These are phyloP conservation scores for Prionailurus viverrinus DNA, from an alignment of 2,113 vertebrate species.

Conservation along the genomic window DNA sequence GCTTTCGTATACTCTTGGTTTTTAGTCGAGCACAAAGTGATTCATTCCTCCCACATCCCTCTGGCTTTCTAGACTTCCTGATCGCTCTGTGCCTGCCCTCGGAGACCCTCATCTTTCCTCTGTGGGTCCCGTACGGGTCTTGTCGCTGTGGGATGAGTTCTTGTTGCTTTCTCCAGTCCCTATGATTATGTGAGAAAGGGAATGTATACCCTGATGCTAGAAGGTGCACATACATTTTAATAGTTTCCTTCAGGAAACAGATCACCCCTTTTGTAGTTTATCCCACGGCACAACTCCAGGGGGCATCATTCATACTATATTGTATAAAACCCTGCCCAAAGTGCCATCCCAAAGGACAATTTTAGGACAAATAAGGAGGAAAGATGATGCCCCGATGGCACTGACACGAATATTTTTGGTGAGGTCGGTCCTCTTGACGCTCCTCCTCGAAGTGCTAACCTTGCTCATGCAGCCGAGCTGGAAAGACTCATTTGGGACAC, in stretches of 20 bases:
- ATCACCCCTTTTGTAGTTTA: no score
- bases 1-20: background rate
- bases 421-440: background rate
- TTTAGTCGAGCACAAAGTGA: background rate
- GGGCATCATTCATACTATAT: background rate
- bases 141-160: no score
- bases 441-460: background rate
- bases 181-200: no score
- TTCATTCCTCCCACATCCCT: accelerated
- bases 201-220: background rate
- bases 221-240: background rate
- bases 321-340: background rate
- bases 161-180: background rate
- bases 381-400: background rate
- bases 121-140: background rate
- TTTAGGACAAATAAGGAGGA: background rate
- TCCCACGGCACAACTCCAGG: background rate
- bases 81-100: no score
- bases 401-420: background rate
- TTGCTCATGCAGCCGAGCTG: background rate
- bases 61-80: no score
- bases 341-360: background rate
- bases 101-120: accelerated
- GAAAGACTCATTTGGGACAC: background rate
- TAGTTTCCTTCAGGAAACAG: background rate